Evolutionary conservation across 2,113 vertebrate species (phyloP).

Genomic region (Eudyptes chrysolophus): DNA sequence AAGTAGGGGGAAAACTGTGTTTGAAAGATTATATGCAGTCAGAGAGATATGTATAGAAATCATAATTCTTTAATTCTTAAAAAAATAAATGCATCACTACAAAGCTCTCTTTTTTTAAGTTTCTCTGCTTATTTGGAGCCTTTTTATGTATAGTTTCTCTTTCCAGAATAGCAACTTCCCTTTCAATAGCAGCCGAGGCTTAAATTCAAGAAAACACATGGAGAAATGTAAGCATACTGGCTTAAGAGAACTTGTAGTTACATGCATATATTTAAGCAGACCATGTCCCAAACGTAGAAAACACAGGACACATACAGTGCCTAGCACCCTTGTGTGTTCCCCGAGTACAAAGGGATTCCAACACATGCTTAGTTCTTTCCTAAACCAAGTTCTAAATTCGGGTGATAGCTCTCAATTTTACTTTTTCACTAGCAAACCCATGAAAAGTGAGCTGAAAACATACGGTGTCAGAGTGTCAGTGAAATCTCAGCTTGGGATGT

Average conservation of each 20-base stretch:
- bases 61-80: neutral
- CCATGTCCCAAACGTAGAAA: fast-evolving
- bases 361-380: neutral
- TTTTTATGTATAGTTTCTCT: neutral
- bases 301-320: neutral
- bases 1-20: neutral
- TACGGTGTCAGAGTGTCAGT: neutral
- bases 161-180: neutral
- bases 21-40: neutral
- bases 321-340: neutral
- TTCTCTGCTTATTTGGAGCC: neutral
- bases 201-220: neutral
- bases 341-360: neutral
- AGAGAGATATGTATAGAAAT: neutral
- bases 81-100: neutral
- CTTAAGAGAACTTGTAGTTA: neutral
- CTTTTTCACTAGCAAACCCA: neutral
- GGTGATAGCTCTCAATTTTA: neutral
- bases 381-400: neutral
- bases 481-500: neutral
- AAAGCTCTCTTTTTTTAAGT: neutral
- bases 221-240: neutral
- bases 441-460: neutral
- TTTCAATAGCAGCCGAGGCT: neutral
- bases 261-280: neutral